Evolutionary conservation across 2,797 vertebrate species (phyloP), one percentile per base, ranked within the genome.

Genomic region (Pangasius mekongensis): DNA sequence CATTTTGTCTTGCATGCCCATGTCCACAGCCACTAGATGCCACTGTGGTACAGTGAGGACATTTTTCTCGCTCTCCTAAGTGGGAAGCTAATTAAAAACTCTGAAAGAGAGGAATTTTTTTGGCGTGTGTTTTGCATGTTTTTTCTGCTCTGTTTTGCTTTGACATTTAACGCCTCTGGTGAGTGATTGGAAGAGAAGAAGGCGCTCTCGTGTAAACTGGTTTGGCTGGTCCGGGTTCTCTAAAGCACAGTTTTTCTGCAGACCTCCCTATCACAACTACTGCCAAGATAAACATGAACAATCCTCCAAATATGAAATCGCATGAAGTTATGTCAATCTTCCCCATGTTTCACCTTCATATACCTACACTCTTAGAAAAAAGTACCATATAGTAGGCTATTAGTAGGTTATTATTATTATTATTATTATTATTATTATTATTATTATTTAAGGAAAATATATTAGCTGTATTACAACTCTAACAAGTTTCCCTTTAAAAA

Each of bases 201-300:
- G 33, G 43, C 24, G 20, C 80, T n/a, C 33, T 18, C 0, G 24
- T 39, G 39, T n/a, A 36, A 87, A 87, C 87, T 36, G 87, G 87
- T 87, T 87, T 66, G 69, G 13, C 81, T 74, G 87, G 69, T 84
- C 56, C 33, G 16, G 22, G 76, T 87, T 39, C 10, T 18, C 30
- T 27, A n/a, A 30, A 18, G n/a, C 20, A 64, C 27, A 78, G 54
- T 20, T 20, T 64, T 16, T 47, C 24, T 22, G 43, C 4, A 83
- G 14, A 83, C 6, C 62, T 52, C 18, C n/a, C 47, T 8, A 14
- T 36, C 60, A 47, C 6, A 49, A 6, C 62, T 67, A 83, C 3
- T 67, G n/a, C 9, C 83, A 67, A 52, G n/a, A 52, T n/a, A 84
- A 69, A 54, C 83, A 69, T 54, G 30, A 84, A 54, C 64, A 52